A percentile compares a stretch with the other conserved stretches of the same genome.
These are phyloP conservation scores for Drosophila sproati DNA, from an alignment of 1,140 invertebrate genomes.

Conservation along the genomic window DNA sequence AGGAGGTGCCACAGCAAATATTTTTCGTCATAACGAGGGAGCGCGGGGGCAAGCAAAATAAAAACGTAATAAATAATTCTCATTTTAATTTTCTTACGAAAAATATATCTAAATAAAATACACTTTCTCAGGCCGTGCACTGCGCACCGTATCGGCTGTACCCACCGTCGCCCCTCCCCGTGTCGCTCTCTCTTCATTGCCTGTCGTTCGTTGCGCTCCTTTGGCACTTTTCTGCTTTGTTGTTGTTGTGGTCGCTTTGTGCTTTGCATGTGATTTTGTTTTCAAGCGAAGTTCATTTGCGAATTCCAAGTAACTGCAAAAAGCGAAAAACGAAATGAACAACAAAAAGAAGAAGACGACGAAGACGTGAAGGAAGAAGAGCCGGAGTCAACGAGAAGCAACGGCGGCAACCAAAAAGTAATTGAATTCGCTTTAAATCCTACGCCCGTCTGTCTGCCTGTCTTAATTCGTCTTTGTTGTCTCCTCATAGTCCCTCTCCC, in stretches of 20 bases:
- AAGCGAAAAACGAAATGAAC: conserved; percentile 42
- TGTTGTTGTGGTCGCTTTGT: conserved; percentile 26
- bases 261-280: conserved; percentile 82
- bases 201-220: conserved; percentile 33
- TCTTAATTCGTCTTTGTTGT: conserved; percentile 35
- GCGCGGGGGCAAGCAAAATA: conserved; percentile 29
- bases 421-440: conserved; percentile 83
- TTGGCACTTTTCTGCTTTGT: conserved; percentile 67
- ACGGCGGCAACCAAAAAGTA: conserved; percentile 74
- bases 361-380: conserved; percentile 24
- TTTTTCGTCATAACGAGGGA: conserved; percentile 31
- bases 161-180: not conserved
- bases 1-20: conserved; percentile 14
- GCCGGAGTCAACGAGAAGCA: conserved; percentile 15
- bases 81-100: conserved; percentile 80
- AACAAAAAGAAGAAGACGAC: conserved; percentile 23
- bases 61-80: conserved; percentile 81
- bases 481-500: conserved; percentile 12
- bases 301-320: conserved; percentile 78
- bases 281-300: conserved; percentile 82
- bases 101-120: conserved; percentile 81
- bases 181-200: not conserved
- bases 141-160: not conserved
- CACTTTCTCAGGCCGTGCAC: conserved; percentile 65
- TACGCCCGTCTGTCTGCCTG: conserved; percentile 36